phyloP scores from a whole-genome alignment of 2,888 invertebrate genomes.

The Andrena bucephala region DNA sequence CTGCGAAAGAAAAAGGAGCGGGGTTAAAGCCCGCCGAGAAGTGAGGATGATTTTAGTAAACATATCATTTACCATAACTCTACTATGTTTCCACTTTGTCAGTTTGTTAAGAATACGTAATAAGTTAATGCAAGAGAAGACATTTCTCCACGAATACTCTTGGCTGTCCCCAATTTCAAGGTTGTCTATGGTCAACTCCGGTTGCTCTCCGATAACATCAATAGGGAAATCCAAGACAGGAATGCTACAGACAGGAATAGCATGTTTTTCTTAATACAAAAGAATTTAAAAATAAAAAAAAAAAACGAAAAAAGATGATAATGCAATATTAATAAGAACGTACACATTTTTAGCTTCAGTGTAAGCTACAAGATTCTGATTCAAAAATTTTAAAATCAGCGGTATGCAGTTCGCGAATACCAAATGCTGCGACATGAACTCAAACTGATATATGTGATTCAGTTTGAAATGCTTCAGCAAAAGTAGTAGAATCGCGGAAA shows the following conservation, averaged over 20 bases:
- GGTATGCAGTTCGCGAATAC: conserved; percentile 99
- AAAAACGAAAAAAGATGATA: not conserved
- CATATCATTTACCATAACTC: conserved; percentile 91
- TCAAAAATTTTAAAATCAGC: conserved; percentile 98
- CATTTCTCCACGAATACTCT: conserved; percentile 98
- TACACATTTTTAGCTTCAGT: conserved; percentile 96
- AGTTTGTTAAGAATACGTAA: conserved; percentile 98
- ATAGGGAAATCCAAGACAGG: conserved; percentile 97
- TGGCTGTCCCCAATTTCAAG: conserved; percentile 94
- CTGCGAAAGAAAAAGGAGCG: conserved; percentile 72
- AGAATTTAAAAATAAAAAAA: not conserved
- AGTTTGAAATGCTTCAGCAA: conserved; percentile 98
- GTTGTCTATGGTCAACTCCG: conserved; percentile 96
- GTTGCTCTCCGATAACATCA: conserved; percentile 97
- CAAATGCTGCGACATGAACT: conserved; percentile 99
- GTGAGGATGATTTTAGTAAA: conserved; percentile 4
- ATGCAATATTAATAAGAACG: conserved; percentile 73
- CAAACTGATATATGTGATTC: conserved; percentile 99
- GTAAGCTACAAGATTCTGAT: conserved; percentile 98
- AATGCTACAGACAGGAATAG: conserved; percentile 86
- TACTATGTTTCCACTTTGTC: conserved; percentile 99
- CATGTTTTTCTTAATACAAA: not conserved
- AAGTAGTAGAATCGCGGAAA: conserved; percentile 95
- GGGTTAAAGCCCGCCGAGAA: conserved; percentile 5
- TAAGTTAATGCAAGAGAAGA: conserved; percentile 98